Conservation (phyloP, 2,113 vertebrate species). For the Piaya cayana region DNA sequence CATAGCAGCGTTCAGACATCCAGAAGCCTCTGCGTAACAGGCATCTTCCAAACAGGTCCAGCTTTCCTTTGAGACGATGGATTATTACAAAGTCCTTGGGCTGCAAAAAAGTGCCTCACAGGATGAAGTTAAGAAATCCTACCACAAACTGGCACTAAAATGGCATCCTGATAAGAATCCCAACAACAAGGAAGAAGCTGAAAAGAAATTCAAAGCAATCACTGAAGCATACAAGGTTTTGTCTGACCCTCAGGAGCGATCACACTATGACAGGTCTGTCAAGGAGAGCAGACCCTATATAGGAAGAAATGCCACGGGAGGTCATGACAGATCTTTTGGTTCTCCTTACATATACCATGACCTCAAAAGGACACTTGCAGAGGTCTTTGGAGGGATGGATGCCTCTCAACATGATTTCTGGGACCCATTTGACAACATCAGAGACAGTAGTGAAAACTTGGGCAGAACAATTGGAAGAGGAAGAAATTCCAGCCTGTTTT, state of each 20-base stretch:
- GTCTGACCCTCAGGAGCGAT: constrained; percentile 57
- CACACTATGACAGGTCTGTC: constrained; percentile 13
- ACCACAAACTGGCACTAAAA: constrained; percentile 86
- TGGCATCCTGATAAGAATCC: constrained; percentile 95
- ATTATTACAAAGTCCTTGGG: constrained; percentile 85
- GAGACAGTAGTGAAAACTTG: neutral
- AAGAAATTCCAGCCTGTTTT: neutral
- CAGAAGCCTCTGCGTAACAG: neutral
- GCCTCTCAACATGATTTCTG: constrained; percentile 40
- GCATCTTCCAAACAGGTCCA: neutral
- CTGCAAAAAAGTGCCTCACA: constrained; percentile 74
- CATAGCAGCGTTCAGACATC: neutral
- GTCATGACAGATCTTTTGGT: neutral
- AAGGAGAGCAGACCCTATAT: neutral
- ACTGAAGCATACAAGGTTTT: constrained; percentile 67
- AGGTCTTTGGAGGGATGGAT: constrained; percentile 35
- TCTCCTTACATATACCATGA: neutral
- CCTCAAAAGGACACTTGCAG: neutral
- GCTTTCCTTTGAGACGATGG: constrained; percentile 45
- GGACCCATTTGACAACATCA: neutral
- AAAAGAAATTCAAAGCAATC: constrained; percentile 75
- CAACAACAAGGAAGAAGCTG: constrained; percentile 81
- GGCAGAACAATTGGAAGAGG: neutral
- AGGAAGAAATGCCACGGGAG: neutral
- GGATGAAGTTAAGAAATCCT: constrained; percentile 90